Conservation (phyloP, 2,888 invertebrate genomes). For the Microplitis deprimator region DNA sequence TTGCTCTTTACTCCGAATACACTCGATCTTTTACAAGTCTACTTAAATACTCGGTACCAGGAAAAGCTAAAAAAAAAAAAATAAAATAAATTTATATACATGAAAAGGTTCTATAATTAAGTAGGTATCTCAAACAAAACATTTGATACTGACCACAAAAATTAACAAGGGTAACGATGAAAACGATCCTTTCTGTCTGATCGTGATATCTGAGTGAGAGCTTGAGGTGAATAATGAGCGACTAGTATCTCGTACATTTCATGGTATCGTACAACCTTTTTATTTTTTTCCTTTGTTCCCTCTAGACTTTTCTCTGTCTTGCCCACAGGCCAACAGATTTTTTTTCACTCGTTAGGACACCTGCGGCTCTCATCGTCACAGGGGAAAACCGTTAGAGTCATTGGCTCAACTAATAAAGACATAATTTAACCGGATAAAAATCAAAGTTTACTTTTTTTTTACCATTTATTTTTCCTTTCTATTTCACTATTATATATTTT, state of each 20-base stretch:
- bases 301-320: slow-evolving; percentile 11
- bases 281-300: slow-evolving; percentile 41
- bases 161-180: slow-evolving; percentile 31
- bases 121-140: slow-evolving; percentile 32
- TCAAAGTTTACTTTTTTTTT: slow-evolving; percentile 55
- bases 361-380: slow-evolving; percentile 54
- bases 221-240: slow-evolving; percentile 48
- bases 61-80: slow-evolving; percentile 45
- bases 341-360: slow-evolving; percentile 51
- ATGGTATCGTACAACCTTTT: slow-evolving; percentile 27
- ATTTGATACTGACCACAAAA: slow-evolving; percentile 36
- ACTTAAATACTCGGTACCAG: slow-evolving; percentile 38
- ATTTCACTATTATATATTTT: slow-evolving; percentile 42
- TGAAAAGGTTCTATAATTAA: slow-evolving; percentile 43
- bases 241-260: slow-evolving; percentile 36
- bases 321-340: background rate
- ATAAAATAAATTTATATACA: slow-evolving; percentile 5
- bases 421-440: slow-evolving; percentile 65
- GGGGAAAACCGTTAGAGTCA: slow-evolving; percentile 61
- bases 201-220: slow-evolving; percentile 16
- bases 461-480: slow-evolving; percentile 51
- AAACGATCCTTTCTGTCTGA: slow-evolving; percentile 23
- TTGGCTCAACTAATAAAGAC: slow-evolving; percentile 66
- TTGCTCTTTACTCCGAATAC: too few species aligned
- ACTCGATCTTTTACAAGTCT: too few species aligned